Evolutionary conservation across 2,797 vertebrate genomes (phyloP).

Genomic region (Chaunax sp.): DNA sequence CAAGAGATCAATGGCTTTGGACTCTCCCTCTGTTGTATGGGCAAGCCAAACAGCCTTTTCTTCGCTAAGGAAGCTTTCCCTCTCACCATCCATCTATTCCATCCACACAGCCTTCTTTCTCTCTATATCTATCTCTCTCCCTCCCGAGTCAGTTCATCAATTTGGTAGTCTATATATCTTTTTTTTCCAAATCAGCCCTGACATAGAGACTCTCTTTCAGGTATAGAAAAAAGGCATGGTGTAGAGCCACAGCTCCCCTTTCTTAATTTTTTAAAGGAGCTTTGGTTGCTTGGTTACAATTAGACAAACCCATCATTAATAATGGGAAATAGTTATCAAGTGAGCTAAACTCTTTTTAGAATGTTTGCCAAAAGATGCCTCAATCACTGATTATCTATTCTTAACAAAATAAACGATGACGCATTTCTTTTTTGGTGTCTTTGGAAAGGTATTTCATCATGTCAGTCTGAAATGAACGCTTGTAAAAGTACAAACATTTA

Average conservation of each 20-base stretch:
- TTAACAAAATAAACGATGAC: no score
- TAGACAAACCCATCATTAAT: conserved; percentile 3
- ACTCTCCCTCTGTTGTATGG: conserved; percentile 96
- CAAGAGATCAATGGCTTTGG: conserved; percentile 99
- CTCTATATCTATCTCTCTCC: conserved; percentile 77
- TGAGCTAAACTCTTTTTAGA: background rate
- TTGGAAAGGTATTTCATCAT: background rate
- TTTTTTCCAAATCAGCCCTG: conserved; percentile 93
- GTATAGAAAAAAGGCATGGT: conserved; percentile 48
- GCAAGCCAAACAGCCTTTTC: conserved; percentile 94
- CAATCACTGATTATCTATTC: no score
- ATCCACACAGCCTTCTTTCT: conserved; percentile 75
- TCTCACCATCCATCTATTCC: conserved; percentile 74
- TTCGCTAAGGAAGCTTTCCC: conserved; percentile 91
- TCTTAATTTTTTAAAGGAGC: conserved; percentile 21
- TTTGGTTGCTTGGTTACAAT: conserved; percentile 3
- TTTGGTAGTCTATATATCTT: conserved; percentile 95
- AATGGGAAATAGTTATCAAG: conserved; percentile 9
- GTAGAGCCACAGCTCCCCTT: conserved; percentile 46
- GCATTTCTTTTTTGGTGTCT: background rate
- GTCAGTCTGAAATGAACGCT: background rate
- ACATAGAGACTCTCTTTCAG: conserved; percentile 76
- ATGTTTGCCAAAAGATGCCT: background rate
- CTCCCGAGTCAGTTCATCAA: conserved; percentile 91
- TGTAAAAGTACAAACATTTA: background rate